Conservation (phyloP, 2,797 vertebrate species). For the Mormyrus proboscirostris region DNA sequence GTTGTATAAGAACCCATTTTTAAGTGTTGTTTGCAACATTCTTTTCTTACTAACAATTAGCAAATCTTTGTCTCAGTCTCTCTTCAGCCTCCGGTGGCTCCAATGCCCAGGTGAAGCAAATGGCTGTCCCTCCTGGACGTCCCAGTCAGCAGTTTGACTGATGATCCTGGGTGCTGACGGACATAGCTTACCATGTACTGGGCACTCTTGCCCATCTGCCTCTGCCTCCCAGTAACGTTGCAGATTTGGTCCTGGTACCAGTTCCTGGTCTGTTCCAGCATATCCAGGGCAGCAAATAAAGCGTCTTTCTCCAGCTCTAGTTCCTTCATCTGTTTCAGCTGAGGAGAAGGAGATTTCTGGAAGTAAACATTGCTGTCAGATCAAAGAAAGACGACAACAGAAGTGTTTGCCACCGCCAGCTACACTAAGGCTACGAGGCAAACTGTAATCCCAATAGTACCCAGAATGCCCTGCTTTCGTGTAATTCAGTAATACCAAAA, state of each 20-base stretch:
- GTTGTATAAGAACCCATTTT: neutral
- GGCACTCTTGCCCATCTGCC: constrained; percentile 65
- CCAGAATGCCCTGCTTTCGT: neutral
- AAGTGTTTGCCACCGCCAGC: neutral
- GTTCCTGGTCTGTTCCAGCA: constrained; percentile 73
- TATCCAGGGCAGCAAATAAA: constrained; percentile 80
- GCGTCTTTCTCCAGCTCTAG: constrained; percentile 88
- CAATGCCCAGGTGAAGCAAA: neutral
- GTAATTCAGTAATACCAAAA: neutral
- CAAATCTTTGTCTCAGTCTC: neutral
- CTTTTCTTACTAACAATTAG: neutral
- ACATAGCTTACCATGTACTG: constrained; percentile 49
- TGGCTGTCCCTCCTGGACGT: neutral
- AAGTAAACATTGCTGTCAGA: neutral
- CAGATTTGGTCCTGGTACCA: constrained; percentile 89
- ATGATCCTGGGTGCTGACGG: neutral
- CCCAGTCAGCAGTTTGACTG: neutral
- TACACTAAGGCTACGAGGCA: neutral
- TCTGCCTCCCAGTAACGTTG: constrained; percentile 78
- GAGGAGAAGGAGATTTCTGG: constrained; percentile 27
- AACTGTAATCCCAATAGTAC: neutral
- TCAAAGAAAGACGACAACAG: neutral
- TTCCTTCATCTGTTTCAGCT: constrained; percentile 90
- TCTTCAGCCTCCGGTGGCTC: neutral
- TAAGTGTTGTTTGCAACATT: neutral